Base-by-base conservation (phyloP, 2,113 vertebrate species). In the Catagonus wagneri region DNA sequence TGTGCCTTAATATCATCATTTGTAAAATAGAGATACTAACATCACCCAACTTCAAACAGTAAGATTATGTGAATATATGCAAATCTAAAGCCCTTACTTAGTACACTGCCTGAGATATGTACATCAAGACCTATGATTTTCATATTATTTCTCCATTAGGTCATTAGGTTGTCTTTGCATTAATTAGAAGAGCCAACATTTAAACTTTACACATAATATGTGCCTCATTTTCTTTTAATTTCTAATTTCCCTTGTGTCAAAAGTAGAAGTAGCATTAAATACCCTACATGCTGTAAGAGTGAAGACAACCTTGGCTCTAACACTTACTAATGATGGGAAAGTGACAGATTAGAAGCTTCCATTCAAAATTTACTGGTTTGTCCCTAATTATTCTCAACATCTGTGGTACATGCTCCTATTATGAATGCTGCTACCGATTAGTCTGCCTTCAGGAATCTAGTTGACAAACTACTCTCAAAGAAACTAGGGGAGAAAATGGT, bases 401-500 rank as follows among this genome's bases (percentile, higher is more conserved):
- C 23, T 52, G 14, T 81, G 29, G 54, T 79, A 58, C 52, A 83
- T 78, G n/a, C 36, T 90, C 71, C 14, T 87, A 34, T 34, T 56
- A 16, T 52, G 93, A 81, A 71, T 86, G n/a, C 7, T 36, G 2
- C 27, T 66, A 2, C 27, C 4, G 4, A 60, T 94, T 79, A 93
- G 10, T 32, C 69, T 95, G 29, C 39, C n/a, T 93, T 44, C 13
- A 89, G 74, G 79, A 94, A 68, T 29, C 58, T 66, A 83, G 29
- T 71, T 92, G 71, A 92, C 14, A 96, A 96, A 95, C 17, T 68
- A 61, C 52, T 84, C 32, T 4, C 74, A 61, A 39, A 92, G 44
- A 60, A 91, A 50, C 15, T 36, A 32, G 83, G 50, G 34, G 29
- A 54, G 78, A 79, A 50, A 95, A 58, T 68, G 3, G 5, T 58